Evolutionary conservation across 2,797 vertebrate species (phyloP).

Genomic region (Paramormyrops hopkinsi): DNA sequence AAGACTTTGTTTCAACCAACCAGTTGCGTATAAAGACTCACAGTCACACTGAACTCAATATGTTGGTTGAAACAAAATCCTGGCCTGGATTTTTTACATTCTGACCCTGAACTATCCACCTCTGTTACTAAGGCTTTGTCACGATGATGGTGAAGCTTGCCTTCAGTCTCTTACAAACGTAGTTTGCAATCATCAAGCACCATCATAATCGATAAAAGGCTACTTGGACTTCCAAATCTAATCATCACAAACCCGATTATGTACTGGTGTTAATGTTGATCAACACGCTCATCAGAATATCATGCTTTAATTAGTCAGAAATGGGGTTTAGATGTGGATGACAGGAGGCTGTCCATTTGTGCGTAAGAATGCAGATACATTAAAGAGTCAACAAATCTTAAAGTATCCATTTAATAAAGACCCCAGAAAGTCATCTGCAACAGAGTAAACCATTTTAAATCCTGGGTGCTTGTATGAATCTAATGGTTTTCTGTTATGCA

Average conservation of each 20-base stretch:
- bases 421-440: neutral
- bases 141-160: neutral
- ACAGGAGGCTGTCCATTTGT: neutral
- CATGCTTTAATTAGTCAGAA: neutral
- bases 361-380: neutral
- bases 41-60: neutral
- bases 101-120: neutral
- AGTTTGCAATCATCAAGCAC: neutral
- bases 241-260: neutral
- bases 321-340: neutral
- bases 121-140: neutral
- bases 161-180: neutral
- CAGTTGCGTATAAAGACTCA: neutral
- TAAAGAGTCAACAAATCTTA: neutral
- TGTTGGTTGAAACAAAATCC: neutral
- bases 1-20: neutral
- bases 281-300: neutral
- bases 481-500: neutral
- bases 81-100: neutral
- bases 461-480: neutral
- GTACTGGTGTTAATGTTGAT: neutral
- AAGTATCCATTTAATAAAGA: neutral
- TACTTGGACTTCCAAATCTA: neutral
- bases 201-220: neutral
- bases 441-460: neutral